phyloP scores from a whole-genome alignment of 1,140 invertebrate species.

The Portunus trituberculatus region DNA sequence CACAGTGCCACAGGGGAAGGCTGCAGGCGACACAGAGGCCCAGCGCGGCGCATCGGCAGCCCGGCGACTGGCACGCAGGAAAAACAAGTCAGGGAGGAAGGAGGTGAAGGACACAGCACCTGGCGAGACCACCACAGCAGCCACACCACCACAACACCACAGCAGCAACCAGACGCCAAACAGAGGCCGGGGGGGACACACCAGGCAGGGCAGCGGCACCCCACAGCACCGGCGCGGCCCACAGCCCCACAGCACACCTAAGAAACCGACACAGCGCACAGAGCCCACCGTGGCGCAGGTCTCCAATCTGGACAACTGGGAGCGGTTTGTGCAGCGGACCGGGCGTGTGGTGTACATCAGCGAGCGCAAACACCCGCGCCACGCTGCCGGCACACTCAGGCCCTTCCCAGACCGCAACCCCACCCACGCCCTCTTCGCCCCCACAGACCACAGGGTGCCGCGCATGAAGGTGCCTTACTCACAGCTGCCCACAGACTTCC shows the following conservation, averaged over 20 bases:
- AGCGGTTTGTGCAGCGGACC: constrained; percentile 79
- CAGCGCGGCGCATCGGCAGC: too few relatives aligned
- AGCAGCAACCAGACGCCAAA: too few relatives aligned
- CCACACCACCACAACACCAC: too few relatives aligned
- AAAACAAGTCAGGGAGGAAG: not conserved
- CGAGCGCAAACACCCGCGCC: constrained; percentile 84
- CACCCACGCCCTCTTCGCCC: constrained; percentile 84
- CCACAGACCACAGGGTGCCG: constrained; percentile 88
- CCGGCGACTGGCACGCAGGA: not conserved
- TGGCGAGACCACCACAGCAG: too few relatives aligned
- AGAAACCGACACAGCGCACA: not conserved
- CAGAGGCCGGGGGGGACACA: not conserved
- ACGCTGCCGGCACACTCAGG: constrained; percentile 86
- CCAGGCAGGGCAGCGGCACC: not conserved
- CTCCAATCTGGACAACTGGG: constrained; percentile 77
- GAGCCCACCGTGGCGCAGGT: constrained; percentile 67
- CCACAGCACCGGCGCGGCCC: not conserved
- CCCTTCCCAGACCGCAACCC: constrained; percentile 83
- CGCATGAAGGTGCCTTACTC: constrained; percentile 85
- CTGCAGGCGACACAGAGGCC: not conserved
- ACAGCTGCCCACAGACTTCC: constrained; percentile 84
- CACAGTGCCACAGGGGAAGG: not conserved
- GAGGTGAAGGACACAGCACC: not conserved
- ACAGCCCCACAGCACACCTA: not conserved
- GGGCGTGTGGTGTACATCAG: constrained; percentile 82